phyloP scores from a whole-genome alignment of 2,888 invertebrate species.

The Schizaphis graminum region DNA sequence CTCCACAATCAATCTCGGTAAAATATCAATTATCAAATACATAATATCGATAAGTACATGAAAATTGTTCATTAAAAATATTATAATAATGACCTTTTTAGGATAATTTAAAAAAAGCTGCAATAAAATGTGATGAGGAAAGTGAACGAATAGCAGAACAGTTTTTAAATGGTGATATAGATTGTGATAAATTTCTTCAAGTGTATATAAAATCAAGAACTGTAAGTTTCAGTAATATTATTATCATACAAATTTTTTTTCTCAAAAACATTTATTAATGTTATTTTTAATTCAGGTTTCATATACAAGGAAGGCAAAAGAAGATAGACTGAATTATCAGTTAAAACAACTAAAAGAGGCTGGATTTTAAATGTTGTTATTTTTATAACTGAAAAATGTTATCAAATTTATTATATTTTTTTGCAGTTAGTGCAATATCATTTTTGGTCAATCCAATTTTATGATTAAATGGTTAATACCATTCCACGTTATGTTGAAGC shows the following conservation, averaged over 20 bases:
- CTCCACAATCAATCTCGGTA: conserved; percentile 69
- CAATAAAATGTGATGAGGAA: conserved; percentile 83
- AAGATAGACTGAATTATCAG: conserved; percentile 85
- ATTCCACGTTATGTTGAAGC: conserved; percentile 38
- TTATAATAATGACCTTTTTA: conserved; percentile 69
- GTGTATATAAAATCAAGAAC: conserved; percentile 84
- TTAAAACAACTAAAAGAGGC: conserved; percentile 80
- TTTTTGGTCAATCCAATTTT: neutral
- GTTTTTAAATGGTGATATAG: conserved; percentile 83
- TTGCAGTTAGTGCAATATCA: neutral
- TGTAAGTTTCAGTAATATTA: conserved; percentile 69
- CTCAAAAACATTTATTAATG: neutral
- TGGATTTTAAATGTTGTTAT: conserved; percentile 71
- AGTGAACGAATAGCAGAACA: conserved; percentile 86
- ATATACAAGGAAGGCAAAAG: conserved; percentile 86
- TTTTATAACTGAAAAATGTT: neutral
- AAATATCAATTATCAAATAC: conserved; percentile 42
- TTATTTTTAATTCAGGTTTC: conserved; percentile 73
- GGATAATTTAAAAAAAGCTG: conserved; percentile 77
- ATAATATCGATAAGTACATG: conserved; percentile 44
- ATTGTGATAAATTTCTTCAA: conserved; percentile 85
- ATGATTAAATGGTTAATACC: neutral
- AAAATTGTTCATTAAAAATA: conserved; percentile 61
- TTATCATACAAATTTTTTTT: neutral
- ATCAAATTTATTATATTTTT: neutral